Base-by-base conservation (phyloP, 2,888 invertebrate species). In the Brenthis ino region DNA sequence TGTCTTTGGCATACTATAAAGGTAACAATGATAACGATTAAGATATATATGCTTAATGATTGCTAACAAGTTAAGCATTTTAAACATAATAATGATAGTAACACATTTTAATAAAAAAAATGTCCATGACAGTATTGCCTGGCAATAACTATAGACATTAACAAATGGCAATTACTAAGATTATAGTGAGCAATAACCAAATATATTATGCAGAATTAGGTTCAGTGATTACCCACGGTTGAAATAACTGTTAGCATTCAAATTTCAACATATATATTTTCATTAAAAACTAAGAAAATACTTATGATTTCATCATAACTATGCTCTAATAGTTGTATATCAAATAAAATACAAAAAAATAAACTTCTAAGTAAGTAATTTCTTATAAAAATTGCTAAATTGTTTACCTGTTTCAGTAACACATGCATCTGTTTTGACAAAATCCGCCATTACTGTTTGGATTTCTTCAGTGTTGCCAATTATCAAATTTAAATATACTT, bases 241-340 rank as follows among this genome's bases (percentile, higher is more conserved):
- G n/a, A 50, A 50, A 50, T 50, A 50, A 50, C 50, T 3, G 33
- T 33, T 33, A 50, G 50, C 2, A 50, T 14, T 50, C 50, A 50
- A 50, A 50, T 50, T 50, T 50, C 50, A 50, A 50, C 6, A 50
- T 50, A n/a, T 50, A n/a, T 50, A 50, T 50, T 50, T 50, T 50
- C 50, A 50, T 50, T 50, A 50, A 50, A 50, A 50, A 50, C 50
- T 50, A 3, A 50, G 50, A 50, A 50, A 50, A 50, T 3, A 50
- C 50, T 50, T 6, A 50, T 50, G 50, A 50, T n/a, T 50, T 50
- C 11, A 50, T 50, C 12, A 50, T 50, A 5, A 50, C n/a, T 50
- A 12, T 14, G 13, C 50, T 2, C 12, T 8, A 50, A 50, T 16
- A 16, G 33, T 50, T 50, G 50, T 14, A 50, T 50, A 50, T 50